Conservation (phyloP, 2,888 invertebrate genomes). For the Parthenolecanium corni region DNA sequence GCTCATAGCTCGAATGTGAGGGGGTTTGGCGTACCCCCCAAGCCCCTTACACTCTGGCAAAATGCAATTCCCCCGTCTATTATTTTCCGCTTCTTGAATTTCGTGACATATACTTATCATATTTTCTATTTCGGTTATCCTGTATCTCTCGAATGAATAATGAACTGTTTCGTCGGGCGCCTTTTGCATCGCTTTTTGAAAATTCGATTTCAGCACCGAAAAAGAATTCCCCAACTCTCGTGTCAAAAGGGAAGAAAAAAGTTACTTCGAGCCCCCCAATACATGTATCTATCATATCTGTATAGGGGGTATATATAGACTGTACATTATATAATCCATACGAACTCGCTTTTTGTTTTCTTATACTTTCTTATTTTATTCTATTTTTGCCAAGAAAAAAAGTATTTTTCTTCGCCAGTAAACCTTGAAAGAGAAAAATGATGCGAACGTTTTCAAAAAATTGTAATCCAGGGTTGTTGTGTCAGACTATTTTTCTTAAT, state of each 20-base stretch:
- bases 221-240: conserved; percentile 1
- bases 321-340: conserved; percentile 7
- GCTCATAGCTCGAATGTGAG: neutral
- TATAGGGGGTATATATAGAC: too few species aligned
- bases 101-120: conserved; percentile 29
- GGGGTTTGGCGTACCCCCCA: neutral
- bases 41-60: conserved; percentile 9
- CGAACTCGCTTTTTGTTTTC: neutral
- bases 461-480: neutral
- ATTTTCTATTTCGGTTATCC: conserved; percentile 29
- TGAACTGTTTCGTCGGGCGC: conserved; percentile 27
- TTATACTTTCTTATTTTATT: neutral
- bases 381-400: neutral
- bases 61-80: conserved; percentile 24
- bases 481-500: conserved; percentile 6
- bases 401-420: neutral
- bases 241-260: conserved; percentile 6
- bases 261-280: conserved; percentile 23
- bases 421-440: conserved; percentile 18
- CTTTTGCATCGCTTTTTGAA: conserved; percentile 19
- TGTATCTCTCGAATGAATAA: conserved; percentile 23
- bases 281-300: neutral
- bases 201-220: conserved; percentile 22
- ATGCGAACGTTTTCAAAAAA: neutral
- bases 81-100: conserved; percentile 29